These are phyloP conservation scores for Thereva unica DNA, from an alignment of 2,888 invertebrate species.

Conservation along the genomic window DNA sequence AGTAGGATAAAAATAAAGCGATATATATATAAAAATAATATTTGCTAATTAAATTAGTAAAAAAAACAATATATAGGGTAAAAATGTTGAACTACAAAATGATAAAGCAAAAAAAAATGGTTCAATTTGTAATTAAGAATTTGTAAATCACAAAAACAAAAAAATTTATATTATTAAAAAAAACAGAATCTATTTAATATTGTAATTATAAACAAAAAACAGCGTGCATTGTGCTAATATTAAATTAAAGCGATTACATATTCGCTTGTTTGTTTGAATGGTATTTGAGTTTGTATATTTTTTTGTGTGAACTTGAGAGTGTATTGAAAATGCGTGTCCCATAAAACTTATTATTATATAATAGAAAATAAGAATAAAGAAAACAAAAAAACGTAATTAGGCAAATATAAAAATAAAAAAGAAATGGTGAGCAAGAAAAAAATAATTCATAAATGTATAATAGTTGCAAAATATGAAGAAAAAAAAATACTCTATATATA, in stretches of 20 bases:
- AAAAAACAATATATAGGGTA: background rate
- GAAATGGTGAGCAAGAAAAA: too few species aligned
- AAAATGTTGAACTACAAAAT: too few species aligned
- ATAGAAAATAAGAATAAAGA: slow-evolving; percentile 16
- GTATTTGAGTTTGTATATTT: slow-evolving; percentile 17
- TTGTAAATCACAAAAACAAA: too few species aligned
- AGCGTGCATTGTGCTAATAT: too few species aligned
- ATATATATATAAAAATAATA: slow-evolving; percentile 34
- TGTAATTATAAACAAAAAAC: too few species aligned
- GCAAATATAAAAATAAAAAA: too few species aligned
- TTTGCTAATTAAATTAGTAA: slow-evolving; percentile 18
- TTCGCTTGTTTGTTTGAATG: background rate
- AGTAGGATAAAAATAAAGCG: slow-evolving; percentile 51
- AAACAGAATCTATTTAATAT: too few species aligned
- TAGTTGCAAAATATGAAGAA: slow-evolving; percentile 27
- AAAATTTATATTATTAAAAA: too few species aligned
- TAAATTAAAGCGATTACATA: too few species aligned
- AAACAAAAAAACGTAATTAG: background rate
- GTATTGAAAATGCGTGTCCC: background rate
- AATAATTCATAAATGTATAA: slow-evolving; percentile 27
- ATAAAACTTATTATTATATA: too few species aligned
- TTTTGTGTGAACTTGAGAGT: slow-evolving; percentile 8
- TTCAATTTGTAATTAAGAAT: too few species aligned
- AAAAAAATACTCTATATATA: slow-evolving; percentile 45
- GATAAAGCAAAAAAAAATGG: too few species aligned